Percentiles rank a stretch among this genome's conserved stretches.
These are phyloP conservation scores for Altica lythri DNA, from an alignment of 2,888 invertebrate genomes.

Conservation along the genomic window DNA sequence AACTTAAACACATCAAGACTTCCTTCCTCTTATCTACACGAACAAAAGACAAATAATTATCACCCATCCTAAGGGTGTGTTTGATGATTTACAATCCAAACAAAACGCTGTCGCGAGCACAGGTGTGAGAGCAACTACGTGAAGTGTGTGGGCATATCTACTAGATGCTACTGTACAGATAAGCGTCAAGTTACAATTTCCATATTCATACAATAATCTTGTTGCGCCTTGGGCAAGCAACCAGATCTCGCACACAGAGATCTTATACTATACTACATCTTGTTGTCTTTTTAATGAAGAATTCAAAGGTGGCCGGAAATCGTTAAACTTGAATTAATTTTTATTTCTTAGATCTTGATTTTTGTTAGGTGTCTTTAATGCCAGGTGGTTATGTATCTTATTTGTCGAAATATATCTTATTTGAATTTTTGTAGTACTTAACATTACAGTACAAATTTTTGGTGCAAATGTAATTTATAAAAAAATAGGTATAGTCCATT, in stretches of 20 bases:
- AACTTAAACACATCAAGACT: too few species aligned
- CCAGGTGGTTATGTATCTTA: too few species aligned
- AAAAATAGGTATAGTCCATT: too few species aligned
- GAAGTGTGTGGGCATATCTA: slow-evolving; percentile 32
- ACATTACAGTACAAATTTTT: too few species aligned
- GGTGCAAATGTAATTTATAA: too few species aligned
- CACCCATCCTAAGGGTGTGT: slow-evolving; percentile 6
- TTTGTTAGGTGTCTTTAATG: too few species aligned
- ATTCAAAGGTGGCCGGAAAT: slow-evolving; percentile 10
- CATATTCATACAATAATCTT: slow-evolving; percentile 39
- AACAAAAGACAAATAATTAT: slow-evolving; percentile 5
- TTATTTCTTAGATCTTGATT: too few species aligned
- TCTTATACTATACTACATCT: slow-evolving; percentile 6
- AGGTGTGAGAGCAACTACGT: not conserved
- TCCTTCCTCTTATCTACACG: not conserved
- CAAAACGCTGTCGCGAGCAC: slow-evolving; percentile 8
- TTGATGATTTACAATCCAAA: slow-evolving; percentile 5
- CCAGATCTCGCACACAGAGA: slow-evolving; percentile 29
- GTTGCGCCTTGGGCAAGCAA: slow-evolving; percentile 24
- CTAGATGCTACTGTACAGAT: slow-evolving; percentile 45
- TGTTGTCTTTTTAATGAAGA: not conserved
- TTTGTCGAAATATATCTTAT: too few species aligned
- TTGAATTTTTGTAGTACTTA: too few species aligned
- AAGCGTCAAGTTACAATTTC: slow-evolving; percentile 45
- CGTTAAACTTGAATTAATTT: not conserved